These are phyloP conservation scores for Vireo griseus DNA, from an alignment of 2,797 vertebrate genomes.

Conservation along the genomic window DNA sequence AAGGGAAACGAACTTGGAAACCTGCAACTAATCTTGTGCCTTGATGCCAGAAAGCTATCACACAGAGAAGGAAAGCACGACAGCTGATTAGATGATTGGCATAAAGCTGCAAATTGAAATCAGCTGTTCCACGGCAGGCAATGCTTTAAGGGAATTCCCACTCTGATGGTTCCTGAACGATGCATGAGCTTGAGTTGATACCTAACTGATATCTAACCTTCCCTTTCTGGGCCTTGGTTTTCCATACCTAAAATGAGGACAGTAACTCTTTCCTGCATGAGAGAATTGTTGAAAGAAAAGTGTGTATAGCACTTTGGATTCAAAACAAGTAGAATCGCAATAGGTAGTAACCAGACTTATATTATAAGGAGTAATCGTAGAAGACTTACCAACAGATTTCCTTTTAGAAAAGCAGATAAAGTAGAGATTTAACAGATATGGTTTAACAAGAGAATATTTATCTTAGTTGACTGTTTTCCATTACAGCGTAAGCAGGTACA, in stretches of 20 bases:
- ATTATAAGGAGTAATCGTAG: neutral
- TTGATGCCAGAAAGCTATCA: neutral
- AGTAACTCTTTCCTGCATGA: neutral
- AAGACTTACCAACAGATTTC: neutral
- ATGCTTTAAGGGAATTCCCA: neutral
- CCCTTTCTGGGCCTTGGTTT: neutral
- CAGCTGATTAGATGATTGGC: neutral
- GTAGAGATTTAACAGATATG: neutral
- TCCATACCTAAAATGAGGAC: neutral
- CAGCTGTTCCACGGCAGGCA: neutral
- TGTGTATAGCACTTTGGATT: fast-evolving
- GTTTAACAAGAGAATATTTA: neutral
- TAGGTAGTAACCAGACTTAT: neutral
- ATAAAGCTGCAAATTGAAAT: neutral
- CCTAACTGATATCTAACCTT: neutral
- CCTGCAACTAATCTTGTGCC: neutral
- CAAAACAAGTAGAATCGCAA: neutral
- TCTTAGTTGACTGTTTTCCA: neutral
- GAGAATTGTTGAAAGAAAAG: neutral
- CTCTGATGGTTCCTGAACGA: fast-evolving
- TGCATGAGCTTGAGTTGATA: neutral
- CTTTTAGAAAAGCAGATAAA: neutral
- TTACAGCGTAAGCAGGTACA: neutral
- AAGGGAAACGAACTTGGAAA: neutral
- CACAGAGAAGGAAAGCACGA: neutral